A percentile compares a stretch with the other conserved stretches of the same genome.
phyloP scores from a whole-genome alignment of 2,888 invertebrate genomes.

The Crossocerus cetratus region DNA sequence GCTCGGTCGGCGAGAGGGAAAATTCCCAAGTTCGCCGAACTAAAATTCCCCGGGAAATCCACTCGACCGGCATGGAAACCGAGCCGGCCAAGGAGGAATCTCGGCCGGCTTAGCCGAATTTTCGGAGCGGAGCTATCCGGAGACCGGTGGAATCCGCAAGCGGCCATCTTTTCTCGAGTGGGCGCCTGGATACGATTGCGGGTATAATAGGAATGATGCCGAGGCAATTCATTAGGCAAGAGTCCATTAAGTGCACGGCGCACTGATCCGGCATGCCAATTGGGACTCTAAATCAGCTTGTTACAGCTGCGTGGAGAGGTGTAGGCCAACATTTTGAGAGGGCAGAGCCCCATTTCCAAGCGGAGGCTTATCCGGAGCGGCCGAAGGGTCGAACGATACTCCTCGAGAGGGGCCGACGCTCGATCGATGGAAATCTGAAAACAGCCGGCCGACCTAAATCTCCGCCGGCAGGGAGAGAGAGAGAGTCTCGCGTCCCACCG shows the following conservation, averaged over 20 bases:
- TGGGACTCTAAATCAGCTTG: too few relatives aligned
- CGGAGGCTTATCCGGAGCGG: neutral
- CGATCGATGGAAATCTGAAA: conserved; percentile 26
- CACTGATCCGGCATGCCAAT: too few relatives aligned
- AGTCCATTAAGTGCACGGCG: too few relatives aligned
- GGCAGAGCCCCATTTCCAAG: neutral
- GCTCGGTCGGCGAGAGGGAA: neutral
- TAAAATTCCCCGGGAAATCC: conserved; percentile 23
- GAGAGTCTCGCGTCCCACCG: neutral
- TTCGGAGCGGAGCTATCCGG: conserved; percentile 14
- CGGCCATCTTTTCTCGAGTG: neutral
- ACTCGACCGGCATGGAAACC: conserved; percentile 14
- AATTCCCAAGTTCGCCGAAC: conserved; percentile 16
- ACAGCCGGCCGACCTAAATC: conserved; percentile 32
- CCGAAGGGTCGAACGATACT: conserved; percentile 8
- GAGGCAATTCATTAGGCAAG: too few relatives aligned
- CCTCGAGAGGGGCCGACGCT: conserved; percentile 8
- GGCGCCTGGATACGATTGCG: neutral
- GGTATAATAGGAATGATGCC: neutral
- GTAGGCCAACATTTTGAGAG: too few relatives aligned
- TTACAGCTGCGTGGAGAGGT: too few relatives aligned
- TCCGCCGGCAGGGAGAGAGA: conserved; percentile 17
- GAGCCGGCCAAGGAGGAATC: conserved; percentile 26
- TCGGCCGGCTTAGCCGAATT: conserved; percentile 21
- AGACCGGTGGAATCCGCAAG: conserved; percentile 9